Conservation (phyloP, 1,140 invertebrate species). For the Macrostomum lignano region DNA sequence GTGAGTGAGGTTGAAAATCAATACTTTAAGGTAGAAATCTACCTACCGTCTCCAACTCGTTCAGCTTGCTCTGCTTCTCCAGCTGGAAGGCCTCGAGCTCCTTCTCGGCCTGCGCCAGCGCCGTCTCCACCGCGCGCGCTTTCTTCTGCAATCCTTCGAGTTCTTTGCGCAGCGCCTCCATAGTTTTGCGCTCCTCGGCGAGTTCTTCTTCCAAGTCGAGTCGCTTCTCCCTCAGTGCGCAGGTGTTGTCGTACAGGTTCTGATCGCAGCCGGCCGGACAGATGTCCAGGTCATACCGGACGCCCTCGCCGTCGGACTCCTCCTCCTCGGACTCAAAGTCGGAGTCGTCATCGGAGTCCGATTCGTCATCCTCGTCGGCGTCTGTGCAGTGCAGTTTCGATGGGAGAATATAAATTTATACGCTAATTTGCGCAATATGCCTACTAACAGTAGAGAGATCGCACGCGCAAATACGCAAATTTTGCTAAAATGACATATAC, state of each 20-base stretch:
- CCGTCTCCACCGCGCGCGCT: conserved; percentile 18
- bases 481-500: too few relatives aligned
- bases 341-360: conserved; percentile 19
- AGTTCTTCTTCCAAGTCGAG: conserved; percentile 14
- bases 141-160: conserved; percentile 22
- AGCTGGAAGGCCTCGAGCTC: conserved; percentile 32
- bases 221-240: conserved; percentile 19
- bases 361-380: conserved; percentile 26
- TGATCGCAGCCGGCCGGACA: conserved; percentile 44
- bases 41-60: conserved; percentile 36
- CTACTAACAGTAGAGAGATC: not conserved
- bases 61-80: conserved; percentile 39
- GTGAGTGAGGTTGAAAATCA: too few relatives aligned
- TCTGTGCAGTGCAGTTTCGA: conserved; percentile 14
- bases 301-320: conserved; percentile 15
- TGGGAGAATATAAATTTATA: conserved; percentile 4
- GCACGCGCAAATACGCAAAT: not conserved
- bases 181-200: conserved; percentile 23
- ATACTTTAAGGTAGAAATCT: conserved; percentile 35
- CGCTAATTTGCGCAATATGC: too few relatives aligned
- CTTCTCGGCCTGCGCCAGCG: conserved; percentile 18
- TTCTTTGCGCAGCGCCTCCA: conserved; percentile 22
- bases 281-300: conserved; percentile 37
- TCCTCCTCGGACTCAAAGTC: conserved; percentile 1
- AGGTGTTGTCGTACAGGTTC: conserved; percentile 20